These are phyloP conservation scores for Willisornis vidua DNA, from an alignment of 2,113 vertebrate genomes.

Conservation along the genomic window DNA sequence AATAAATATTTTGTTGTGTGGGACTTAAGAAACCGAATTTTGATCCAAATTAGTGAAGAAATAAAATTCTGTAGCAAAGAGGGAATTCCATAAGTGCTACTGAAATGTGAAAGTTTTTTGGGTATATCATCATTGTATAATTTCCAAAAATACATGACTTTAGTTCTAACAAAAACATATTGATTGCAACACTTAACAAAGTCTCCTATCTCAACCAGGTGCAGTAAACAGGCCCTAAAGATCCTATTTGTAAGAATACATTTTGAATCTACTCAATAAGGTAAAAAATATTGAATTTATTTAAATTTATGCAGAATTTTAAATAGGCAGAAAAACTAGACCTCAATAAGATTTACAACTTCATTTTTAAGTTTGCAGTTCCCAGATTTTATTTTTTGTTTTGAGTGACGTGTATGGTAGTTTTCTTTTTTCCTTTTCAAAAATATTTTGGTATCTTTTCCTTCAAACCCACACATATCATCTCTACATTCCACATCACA, in stretches of 20 bases:
- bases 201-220: neutral
- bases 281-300: neutral
- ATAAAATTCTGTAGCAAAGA: neutral
- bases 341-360: neutral
- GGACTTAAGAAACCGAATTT: neutral
- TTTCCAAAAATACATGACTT: neutral
- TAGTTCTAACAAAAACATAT: neutral
- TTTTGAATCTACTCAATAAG: neutral
- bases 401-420: fast-evolving
- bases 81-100: neutral
- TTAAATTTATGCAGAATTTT: neutral
- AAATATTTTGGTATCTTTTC: neutral
- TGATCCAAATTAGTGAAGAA: neutral
- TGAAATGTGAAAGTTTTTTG: neutral
- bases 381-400: neutral
- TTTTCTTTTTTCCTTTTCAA: neutral
- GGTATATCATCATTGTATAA: neutral
- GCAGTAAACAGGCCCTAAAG: neutral
- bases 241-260: neutral
- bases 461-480: neutral
- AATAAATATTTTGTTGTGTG: neutral
- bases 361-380: neutral
- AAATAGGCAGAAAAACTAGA: neutral
- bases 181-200: neutral
- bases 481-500: neutral